Conservation (phyloP, 2,888 invertebrate species). For the Apodemia duryi region DNA sequence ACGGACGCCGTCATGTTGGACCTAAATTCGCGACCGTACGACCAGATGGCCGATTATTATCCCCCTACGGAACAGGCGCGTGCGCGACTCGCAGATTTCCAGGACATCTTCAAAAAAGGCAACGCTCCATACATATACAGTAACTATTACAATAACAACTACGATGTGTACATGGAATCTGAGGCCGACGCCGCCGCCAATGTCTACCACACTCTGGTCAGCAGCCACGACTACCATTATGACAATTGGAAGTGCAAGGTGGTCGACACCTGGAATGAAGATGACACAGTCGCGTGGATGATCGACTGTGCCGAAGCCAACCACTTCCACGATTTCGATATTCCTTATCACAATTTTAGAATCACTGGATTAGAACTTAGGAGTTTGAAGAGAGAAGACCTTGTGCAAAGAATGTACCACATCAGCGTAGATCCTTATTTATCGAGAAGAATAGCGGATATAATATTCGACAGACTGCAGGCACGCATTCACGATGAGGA, state of each 20-base stretch:
- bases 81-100: slow-evolving; percentile 52
- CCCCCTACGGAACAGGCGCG: slow-evolving; percentile 56
- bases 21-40: slow-evolving; percentile 65
- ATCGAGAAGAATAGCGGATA: slow-evolving; percentile 55
- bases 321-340: slow-evolving; percentile 60
- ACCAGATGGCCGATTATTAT: slow-evolving; percentile 66
- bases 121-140: slow-evolving; percentile 61
- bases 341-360: slow-evolving; percentile 66
- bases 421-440: slow-evolving; percentile 49
- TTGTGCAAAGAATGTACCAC: slow-evolving; percentile 55
- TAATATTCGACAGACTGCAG: slow-evolving; percentile 59
- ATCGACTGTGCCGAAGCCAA: slow-evolving; percentile 56
- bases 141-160: slow-evolving; percentile 59
- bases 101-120: slow-evolving; percentile 9
- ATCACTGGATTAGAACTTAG: slow-evolving; percentile 57
- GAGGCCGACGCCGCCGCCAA: slow-evolving; percentile 56
- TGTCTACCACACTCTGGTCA: slow-evolving; percentile 66
- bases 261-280: slow-evolving; percentile 74
- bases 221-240: slow-evolving; percentile 53
- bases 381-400: slow-evolving; percentile 57
- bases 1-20: slow-evolving; percentile 66
- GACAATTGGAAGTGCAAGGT: slow-evolving; percentile 77
- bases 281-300: slow-evolving; percentile 79
- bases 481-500: slow-evolving; percentile 55
- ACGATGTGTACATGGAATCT: slow-evolving; percentile 59